Evolutionary conservation across 2,113 vertebrate genomes (phyloP).

Genomic region (Scolopax mira): DNA sequence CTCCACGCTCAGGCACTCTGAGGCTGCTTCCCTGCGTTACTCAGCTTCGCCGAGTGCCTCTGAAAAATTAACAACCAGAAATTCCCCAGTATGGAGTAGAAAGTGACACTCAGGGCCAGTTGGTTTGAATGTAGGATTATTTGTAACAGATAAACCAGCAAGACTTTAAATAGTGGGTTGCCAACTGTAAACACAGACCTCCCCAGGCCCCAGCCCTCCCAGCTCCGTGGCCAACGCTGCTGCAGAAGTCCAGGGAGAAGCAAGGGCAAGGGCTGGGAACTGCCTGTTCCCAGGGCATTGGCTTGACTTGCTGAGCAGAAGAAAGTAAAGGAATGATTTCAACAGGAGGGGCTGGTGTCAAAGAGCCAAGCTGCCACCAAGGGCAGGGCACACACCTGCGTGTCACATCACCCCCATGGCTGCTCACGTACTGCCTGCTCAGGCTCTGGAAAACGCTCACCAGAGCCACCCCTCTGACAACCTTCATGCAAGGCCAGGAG

Average conservation of each 20-base stretch:
- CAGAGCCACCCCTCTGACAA: neutral
- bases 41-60: neutral
- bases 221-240: fast-evolving
- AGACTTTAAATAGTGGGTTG: neutral
- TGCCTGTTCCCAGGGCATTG: neutral
- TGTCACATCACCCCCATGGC: neutral
- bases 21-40: neutral
- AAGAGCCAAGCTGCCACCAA: neutral
- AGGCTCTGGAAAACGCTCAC: neutral
- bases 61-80: slow-evolving; percentile 26
- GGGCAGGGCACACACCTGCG: neutral
- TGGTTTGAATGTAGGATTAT: neutral
- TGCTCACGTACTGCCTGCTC: fast-evolving
- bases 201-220: neutral
- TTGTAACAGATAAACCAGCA: neutral
- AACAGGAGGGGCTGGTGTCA: neutral
- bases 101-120: neutral
- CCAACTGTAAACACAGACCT: neutral
- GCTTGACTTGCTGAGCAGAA: neutral
- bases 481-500: neutral
- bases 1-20: neutral
- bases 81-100: neutral
- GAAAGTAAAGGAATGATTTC: neutral
- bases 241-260: neutral
- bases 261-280: neutral